Base-by-base conservation (phyloP, 2,888 invertebrate species). In the Horisme vitalbata region DNA sequence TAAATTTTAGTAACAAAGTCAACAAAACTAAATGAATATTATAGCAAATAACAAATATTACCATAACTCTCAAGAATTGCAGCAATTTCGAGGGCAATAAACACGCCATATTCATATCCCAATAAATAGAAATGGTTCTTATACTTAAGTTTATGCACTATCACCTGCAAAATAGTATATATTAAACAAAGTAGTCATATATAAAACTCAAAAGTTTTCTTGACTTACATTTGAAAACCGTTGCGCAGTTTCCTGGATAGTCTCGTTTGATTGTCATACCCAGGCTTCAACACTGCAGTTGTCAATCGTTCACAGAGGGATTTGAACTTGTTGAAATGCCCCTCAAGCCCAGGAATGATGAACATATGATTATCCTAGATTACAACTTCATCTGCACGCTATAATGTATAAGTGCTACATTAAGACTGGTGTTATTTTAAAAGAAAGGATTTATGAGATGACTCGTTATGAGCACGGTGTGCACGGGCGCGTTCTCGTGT, bases 21-120 rank as follows among this genome's bases (percentile, higher is more conserved):
- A n/a, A n/a, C n/a, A n/a, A n/a, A n/a, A n/a, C n/a, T n/a, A n/a
- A n/a, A n/a, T n/a, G n/a, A n/a, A n/a, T n/a, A 26, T 26, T 10
- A 3, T 4, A 10, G 3, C 11, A 10, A 3, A 14, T 14, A 8
- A 13, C 4, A n/a, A 27, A 21, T 44, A 49, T n/a, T 57, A 81
- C 82, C 80, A 21, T 64, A 51, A 2, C 66, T 63, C 55, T 83
- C 82, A 2, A 83, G 55, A 20, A 80, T 67, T 6, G 68, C 59
- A 8, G 81, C 79, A 28, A 78, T 65, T 54, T 83, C 81, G 8
- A 83, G 36, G 1, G 69, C 78, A 3, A 76, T 55, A 2, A 61
- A 13, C 1, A 73, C 67, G 0, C 82, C 82, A 35, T 63, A 68
- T 47, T 81, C 81, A 41, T 76, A 80, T 1, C 80, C 82, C 37